These are phyloP conservation scores for Gasterosteus aculeatus DNA, from an alignment of 2,113 vertebrate genomes.

Conservation along the genomic window DNA sequence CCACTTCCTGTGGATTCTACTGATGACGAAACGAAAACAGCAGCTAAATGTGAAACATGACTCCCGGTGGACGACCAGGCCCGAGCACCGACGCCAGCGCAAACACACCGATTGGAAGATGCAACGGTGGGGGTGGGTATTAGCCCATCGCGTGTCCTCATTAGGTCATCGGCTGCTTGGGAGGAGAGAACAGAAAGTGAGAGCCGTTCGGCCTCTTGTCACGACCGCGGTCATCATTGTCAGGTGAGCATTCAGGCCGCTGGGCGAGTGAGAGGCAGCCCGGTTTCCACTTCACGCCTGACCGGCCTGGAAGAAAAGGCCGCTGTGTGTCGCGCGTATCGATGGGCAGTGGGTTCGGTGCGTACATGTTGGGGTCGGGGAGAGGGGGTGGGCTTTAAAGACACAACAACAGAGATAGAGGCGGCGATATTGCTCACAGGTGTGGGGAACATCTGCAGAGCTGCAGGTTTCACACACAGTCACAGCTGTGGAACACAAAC, in stretches of 20 bases:
- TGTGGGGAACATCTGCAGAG: background rate
- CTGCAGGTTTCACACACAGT: background rate
- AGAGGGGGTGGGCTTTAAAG: background rate
- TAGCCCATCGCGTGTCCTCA: slow-evolving; percentile 54
- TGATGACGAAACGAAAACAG: slow-evolving; percentile 13
- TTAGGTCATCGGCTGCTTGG: slow-evolving; percentile 23
- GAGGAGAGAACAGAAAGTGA: slow-evolving; percentile 3
- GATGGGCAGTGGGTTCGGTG: slow-evolving; percentile 31
- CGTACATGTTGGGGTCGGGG: background rate
- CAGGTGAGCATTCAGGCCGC: slow-evolving; percentile 35
- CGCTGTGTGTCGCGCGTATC: background rate
- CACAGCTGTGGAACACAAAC: background rate
- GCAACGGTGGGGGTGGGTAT: slow-evolving; percentile 25
- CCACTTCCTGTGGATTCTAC: slow-evolving; percentile 21
- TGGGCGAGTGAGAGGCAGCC: slow-evolving; percentile 28
- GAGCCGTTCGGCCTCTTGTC: slow-evolving; percentile 25
- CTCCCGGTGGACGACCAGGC: slow-evolving; percentile 40
- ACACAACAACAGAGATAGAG: background rate
- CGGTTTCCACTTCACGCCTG: slow-evolving; percentile 48
- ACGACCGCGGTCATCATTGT: slow-evolving; percentile 30
- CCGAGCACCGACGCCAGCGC: slow-evolving; percentile 24
- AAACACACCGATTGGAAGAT: slow-evolving; percentile 34
- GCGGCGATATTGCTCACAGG: background rate
- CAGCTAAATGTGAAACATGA: slow-evolving; percentile 42
- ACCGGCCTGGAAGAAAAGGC: slow-evolving; percentile 27